Evolutionary conservation across 2,888 invertebrate genomes (phyloP), one percentile per base, ranked within the genome.

Genomic region (Anaspis maculata): DNA sequence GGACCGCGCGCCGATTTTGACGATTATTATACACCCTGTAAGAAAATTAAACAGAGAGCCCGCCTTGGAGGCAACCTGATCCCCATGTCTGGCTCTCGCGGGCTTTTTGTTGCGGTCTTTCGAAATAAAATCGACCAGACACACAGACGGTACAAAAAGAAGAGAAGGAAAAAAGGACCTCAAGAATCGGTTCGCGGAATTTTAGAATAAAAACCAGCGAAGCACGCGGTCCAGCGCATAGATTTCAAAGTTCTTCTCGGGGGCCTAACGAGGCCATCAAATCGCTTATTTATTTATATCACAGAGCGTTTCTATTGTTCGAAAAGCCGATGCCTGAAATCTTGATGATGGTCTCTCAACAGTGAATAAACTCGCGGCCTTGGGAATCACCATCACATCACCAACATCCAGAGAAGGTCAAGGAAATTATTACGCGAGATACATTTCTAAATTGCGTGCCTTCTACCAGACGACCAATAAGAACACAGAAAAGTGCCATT

Each of bases 301-400:
- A 27, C n/a, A n/a, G n/a, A 34, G 27, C 27, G 23, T 15, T 46
- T 44, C 44, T 44, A 45, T 48, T 49, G 45, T 46, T 42, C 40
- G 15, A 30, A 40, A 38, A 30, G 32, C 37, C 37, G 37, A 48
- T 48, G n/a, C n/a, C n/a, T n/a, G n/a, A n/a, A n/a, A n/a, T n/a
- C n/a, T n/a, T n/a, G n/a, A n/a, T n/a, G n/a, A n/a, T n/a, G n/a
- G n/a, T n/a, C 36, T 33, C 31, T 34, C 30, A 15, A 34, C 54
- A 52, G 51, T 52, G 50, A 52, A 52, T 52, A 52, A 51, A 52
- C 51, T 46, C 41, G 41, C 48, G 52, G 51, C 54, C 56, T 56
- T 54, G 52, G 43, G 39, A 40, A 44, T 36, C 39, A 34, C 39
- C n/a, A n/a, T n/a, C n/a, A n/a, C n/a, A n/a, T n/a, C n/a, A n/a